Percentiles rank a stretch among this genome's conserved stretches.
Conservation (phyloP, 2,888 invertebrate species). For the Lasioglossum figueresi region DNA sequence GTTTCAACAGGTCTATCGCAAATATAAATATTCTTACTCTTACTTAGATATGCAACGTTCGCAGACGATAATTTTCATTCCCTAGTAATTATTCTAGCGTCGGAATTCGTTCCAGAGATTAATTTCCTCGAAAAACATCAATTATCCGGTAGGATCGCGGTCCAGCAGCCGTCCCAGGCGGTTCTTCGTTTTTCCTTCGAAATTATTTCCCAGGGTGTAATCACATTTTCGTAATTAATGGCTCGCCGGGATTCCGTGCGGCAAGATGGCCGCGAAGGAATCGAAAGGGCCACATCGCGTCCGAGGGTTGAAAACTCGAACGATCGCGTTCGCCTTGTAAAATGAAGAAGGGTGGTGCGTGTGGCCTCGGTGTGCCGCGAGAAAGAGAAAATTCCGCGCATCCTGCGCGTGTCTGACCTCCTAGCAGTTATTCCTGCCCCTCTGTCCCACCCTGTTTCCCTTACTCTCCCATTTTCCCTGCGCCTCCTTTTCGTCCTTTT, state of each 20-base stretch:
- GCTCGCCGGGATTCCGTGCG: not conserved
- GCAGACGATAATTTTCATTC: not conserved
- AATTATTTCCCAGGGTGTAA: not conserved
- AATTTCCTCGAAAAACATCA: not conserved
- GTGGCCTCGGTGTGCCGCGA: conserved; percentile 63
- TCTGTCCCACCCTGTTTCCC: not conserved
- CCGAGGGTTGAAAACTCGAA: conserved; percentile 51
- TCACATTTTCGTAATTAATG: conserved; percentile 20
- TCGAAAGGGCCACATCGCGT: not conserved
- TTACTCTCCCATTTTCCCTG: conserved; percentile 27
- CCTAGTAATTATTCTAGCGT: not conserved
- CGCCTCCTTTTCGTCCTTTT: conserved; percentile 44
- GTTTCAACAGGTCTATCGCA: no score
- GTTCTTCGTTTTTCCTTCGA: not conserved
- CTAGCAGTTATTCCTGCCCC: conserved; percentile 52
- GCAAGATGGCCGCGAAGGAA: conserved; percentile 10
- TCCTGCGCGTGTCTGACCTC: conserved; percentile 77
- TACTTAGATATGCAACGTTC: not conserved
- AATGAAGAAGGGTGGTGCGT: conserved; percentile 58
- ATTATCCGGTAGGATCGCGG: not conserved
- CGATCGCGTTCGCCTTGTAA: conserved; percentile 55
- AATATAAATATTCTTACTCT: not conserved
- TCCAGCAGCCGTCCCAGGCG: not conserved
- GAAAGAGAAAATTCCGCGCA: conserved; percentile 65
- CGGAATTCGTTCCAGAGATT: not conserved